Evolutionary conservation across 1,140 invertebrate species (phyloP), one percentile per base, ranked within the genome.

Genomic region (Helicoverpa armigera): DNA sequence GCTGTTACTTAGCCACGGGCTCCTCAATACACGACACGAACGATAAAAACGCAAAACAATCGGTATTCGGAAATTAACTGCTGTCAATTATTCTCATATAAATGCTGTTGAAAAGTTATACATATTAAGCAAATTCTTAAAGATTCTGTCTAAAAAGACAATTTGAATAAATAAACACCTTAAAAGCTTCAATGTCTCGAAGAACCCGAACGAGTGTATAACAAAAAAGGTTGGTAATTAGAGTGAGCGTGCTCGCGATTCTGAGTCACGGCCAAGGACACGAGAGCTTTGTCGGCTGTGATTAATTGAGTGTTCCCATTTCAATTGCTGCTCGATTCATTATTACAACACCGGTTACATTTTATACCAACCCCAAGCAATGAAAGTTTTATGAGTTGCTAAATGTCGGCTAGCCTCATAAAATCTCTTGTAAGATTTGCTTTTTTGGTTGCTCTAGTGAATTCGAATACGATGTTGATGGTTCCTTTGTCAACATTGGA

Each of bases 211-310:
- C n/a, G 50, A 80, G 61, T 82, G 83, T 84, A 83, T 80, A 86
- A 85, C 82, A 86, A 85, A 85, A n/a, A 86, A 85, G 69, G 67
- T 83, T 82, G 72, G 80, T 84, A 85, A 85, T 89, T 85, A 83
- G 80, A 83, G 85, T 84, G 86, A 82, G 84, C 63, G 84, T 83
- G 81, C 82, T 85, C 82, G 79, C 76, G 79, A 81, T 75, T 77
- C 69, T 61, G 79, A 86, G 85, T 89, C 89, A 89, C 69, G 85
- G 89, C 83, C 89, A 90, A 90, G 89, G 87, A 85, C 87, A 82
- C 69, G 67, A 48, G 69, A 69, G 83, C 81, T 83, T 82, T 84
- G 84, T 85, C 79, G 80, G 81, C 70, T 69, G 65, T 85, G 87
- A 90, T 89, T 86, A 86, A 89, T 89, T 78, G 81, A 80, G 65